Evolutionary conservation across 2,797 vertebrate species (phyloP).

Genomic region (Gymnodraco acuticeps): DNA sequence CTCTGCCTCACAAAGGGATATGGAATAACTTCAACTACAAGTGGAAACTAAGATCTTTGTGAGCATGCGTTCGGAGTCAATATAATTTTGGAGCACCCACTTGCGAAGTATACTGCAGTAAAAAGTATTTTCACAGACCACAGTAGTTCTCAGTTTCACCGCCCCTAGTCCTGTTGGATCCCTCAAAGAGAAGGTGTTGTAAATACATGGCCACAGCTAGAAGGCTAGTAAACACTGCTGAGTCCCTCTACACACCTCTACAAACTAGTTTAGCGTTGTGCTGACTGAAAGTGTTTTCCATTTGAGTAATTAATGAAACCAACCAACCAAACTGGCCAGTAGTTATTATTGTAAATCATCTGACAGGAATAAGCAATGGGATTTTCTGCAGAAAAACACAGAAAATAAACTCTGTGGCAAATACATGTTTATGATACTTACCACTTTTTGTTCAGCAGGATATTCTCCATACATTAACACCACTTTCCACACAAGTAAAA

Average conservation of each 20-base stretch:
- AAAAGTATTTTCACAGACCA: slow-evolving; percentile 3
- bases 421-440: no score
- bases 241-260: neutral
- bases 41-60: slow-evolving; percentile 16
- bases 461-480: no score
- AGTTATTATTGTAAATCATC: neutral
- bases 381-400: no score
- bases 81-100: slow-evolving; percentile 3
- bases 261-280: neutral
- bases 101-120: neutral
- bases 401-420: no score
- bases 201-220: neutral
- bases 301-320: neutral
- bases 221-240: neutral
- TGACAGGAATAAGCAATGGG: neutral
- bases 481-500: no score
- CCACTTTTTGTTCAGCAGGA: no score
- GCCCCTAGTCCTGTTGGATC: neutral
- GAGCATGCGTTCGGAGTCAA: slow-evolving; percentile 4
- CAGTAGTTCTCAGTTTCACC: neutral
- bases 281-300: neutral
- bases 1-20: neutral
- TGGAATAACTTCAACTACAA: neutral
- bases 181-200: neutral
- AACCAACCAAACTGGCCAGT: neutral